phyloP scores from a whole-genome alignment of 1,140 invertebrate species.

The Atopsyche davidsoni region DNA sequence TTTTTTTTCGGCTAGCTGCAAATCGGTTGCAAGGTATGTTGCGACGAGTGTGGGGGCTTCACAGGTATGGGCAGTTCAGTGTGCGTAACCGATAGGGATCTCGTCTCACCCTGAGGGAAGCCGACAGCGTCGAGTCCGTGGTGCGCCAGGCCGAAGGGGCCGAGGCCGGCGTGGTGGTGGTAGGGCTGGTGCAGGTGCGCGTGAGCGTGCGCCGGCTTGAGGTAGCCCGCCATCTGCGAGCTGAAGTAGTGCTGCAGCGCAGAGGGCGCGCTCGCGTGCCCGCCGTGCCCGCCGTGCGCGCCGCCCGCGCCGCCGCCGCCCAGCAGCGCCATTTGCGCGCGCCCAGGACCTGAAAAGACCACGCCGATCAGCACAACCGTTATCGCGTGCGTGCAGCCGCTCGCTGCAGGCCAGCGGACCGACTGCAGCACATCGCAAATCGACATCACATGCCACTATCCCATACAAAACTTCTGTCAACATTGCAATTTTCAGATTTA shows the following conservation, averaged over 20 bases:
- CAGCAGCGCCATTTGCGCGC: slow-evolving; percentile 21
- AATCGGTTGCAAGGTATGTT: too few relatives aligned
- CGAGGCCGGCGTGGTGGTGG: slow-evolving; percentile 42
- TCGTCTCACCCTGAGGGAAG: slow-evolving; percentile 45
- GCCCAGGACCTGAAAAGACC: not conserved
- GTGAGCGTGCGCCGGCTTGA: slow-evolving; percentile 41
- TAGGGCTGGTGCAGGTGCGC: slow-evolving; percentile 45
- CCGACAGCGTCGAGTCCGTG: slow-evolving; percentile 46
- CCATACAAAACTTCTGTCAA: not conserved
- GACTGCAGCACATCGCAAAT: not conserved
- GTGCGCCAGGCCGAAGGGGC: slow-evolving; percentile 44
- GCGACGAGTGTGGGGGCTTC: not conserved
- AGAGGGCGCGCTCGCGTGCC: slow-evolving; percentile 35
- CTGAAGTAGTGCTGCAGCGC: slow-evolving; percentile 47
- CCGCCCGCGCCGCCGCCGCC: slow-evolving; percentile 13
- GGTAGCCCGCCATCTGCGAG: slow-evolving; percentile 33
- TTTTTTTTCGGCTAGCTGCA: too few relatives aligned
- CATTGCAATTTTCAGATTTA: not conserved
- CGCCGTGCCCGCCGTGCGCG: slow-evolving; percentile 9
- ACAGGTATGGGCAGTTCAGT: not conserved
- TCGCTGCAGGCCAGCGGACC: not conserved
- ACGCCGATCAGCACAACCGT: not conserved
- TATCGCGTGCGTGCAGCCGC: not conserved
- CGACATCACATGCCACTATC: not conserved
- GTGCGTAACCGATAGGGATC: not conserved